phyloP scores from a whole-genome alignment of 2,797 vertebrate genomes.

The Pterois miles region DNA sequence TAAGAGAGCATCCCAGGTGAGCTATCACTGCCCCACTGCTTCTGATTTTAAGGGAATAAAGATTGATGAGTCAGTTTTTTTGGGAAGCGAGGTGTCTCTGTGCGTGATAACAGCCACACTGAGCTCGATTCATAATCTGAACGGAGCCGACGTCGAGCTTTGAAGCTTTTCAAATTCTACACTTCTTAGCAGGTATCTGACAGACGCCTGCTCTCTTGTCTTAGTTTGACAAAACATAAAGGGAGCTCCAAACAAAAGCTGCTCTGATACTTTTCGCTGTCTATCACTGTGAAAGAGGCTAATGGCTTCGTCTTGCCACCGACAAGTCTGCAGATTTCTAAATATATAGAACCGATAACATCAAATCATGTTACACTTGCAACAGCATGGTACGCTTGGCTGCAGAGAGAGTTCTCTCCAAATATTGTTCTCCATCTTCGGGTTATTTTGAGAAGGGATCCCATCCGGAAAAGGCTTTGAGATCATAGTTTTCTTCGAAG shows the following conservation, averaged over 20 bases:
- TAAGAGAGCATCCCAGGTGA: not conserved
- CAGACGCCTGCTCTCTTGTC: constrained; percentile 47
- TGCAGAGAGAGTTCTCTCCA: not conserved
- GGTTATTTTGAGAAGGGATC: constrained; percentile 42
- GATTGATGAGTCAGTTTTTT: constrained; percentile 43
- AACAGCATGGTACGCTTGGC: not conserved
- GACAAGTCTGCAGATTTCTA: constrained; percentile 37
- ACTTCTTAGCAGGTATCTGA: constrained; percentile 55
- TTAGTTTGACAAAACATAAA: constrained; percentile 61
- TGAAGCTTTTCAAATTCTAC: constrained; percentile 59
- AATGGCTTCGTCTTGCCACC: constrained; percentile 50
- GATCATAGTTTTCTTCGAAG: constrained; percentile 27
- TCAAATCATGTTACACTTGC: constrained; percentile 13
- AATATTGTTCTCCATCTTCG: constrained; percentile 19
- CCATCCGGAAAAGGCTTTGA: constrained; percentile 2
- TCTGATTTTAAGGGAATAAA: constrained; percentile 22
- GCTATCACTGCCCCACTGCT: constrained; percentile 14
- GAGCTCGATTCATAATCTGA: constrained; percentile 35
- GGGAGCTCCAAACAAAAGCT: constrained; percentile 44
- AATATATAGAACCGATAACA: constrained; percentile 27
- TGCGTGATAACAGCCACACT: constrained; percentile 10
- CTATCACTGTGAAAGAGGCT: constrained; percentile 35
- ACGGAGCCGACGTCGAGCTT: constrained; percentile 44
- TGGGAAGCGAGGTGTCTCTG: constrained; percentile 4
- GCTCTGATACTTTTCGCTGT: constrained; percentile 38